Evolutionary conservation across 2,888 invertebrate genomes (phyloP).

Genomic region (Phortica magna): DNA sequence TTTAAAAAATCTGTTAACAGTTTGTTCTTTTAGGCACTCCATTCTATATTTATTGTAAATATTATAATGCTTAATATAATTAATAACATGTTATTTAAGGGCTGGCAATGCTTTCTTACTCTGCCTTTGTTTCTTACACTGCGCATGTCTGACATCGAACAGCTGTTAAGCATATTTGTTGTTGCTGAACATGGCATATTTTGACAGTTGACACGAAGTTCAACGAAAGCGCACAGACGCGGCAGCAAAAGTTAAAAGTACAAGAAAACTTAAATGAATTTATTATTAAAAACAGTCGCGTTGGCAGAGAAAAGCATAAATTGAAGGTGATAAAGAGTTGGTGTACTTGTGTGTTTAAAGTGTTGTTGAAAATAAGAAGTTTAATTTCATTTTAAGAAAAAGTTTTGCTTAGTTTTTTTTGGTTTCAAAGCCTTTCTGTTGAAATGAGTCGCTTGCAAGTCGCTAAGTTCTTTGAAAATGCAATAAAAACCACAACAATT

Average conservation of each 20-base stretch:
- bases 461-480: too few relatives aligned
- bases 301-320: slow-evolving; percentile 21
- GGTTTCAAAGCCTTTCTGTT: too few relatives aligned
- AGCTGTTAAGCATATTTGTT: slow-evolving; percentile 49
- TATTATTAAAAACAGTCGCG: slow-evolving; percentile 37
- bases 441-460: too few relatives aligned
- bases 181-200: slow-evolving; percentile 37
- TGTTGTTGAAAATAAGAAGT: too few relatives aligned
- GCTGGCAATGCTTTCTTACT: slow-evolving; percentile 40
- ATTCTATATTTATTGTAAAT: too few relatives aligned
- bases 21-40: too few relatives aligned
- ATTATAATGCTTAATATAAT: too few relatives aligned
- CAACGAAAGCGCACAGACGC: background rate
- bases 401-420: too few relatives aligned
- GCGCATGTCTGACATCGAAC: slow-evolving; percentile 60
- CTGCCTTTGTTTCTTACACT: slow-evolving; percentile 21
- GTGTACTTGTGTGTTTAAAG: too few relatives aligned
- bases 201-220: slow-evolving; percentile 51
- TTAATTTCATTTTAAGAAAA: too few relatives aligned
- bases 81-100: too few relatives aligned
- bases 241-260: background rate
- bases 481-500: slow-evolving; percentile 29
- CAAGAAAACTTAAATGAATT: background rate
- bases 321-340: background rate
- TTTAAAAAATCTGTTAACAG: too few relatives aligned